Evolutionary conservation across 2,113 vertebrate genomes (phyloP).

Genomic region (Mustelus asterias): DNA sequence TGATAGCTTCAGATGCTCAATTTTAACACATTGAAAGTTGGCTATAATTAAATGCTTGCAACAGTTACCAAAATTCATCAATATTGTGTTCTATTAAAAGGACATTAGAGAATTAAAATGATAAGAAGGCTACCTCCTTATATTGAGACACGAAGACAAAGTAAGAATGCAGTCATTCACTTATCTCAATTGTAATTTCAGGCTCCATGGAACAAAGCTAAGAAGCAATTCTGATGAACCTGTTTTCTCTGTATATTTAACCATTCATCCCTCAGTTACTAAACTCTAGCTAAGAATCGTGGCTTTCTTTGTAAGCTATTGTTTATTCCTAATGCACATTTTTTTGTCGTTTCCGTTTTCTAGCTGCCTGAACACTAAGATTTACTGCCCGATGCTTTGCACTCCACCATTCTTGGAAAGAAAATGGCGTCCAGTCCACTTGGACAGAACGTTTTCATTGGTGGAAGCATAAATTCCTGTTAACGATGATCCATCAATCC

Average conservation of each 20-base stretch:
- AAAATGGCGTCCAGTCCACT: not conserved
- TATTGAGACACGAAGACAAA: not conserved
- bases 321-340: not conserved
- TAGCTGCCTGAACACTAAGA: not conserved
- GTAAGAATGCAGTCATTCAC: not conserved
- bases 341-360: not conserved
- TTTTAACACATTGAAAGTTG: not conserved
- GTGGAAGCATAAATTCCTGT: not conserved
- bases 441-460: not conserved
- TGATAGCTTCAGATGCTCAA: not conserved
- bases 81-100: not conserved
- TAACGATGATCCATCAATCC: not conserved
- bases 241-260: not conserved
- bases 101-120: not conserved
- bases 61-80: not conserved
- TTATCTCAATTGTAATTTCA: slow-evolving; percentile 26
- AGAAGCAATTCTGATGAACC: not conserved
- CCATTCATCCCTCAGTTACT: too few species aligned
- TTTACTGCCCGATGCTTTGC: not conserved
- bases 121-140: not conserved
- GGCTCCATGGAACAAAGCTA: not conserved
- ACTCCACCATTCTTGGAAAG: not conserved
- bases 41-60: not conserved
- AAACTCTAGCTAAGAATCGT: not conserved
- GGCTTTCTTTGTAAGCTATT: not conserved